phyloP scores from a whole-genome alignment of 1,140 invertebrate species.

The Aradophagus sp. region DNA sequence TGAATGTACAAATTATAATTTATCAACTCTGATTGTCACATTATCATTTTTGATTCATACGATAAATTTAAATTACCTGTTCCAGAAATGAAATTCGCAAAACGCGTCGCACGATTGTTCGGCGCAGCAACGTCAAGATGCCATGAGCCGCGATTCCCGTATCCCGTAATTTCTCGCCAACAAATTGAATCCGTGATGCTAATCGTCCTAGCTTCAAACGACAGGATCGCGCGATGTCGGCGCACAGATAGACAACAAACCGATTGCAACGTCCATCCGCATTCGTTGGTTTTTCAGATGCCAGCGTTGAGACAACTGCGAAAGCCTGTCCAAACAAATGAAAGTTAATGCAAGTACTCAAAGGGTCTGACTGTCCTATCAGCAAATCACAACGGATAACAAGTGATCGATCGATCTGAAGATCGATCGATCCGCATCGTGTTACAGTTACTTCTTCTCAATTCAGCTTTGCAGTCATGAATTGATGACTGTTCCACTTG shows the following conservation, averaged over 20 bases:
- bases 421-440: slow-evolving; percentile 28
- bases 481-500: slow-evolving; percentile 7
- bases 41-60: too few relatives aligned
- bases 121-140: too few relatives aligned
- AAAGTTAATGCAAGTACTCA: slow-evolving; percentile 60
- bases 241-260: slow-evolving; percentile 56
- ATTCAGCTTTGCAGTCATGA: slow-evolving; percentile 42
- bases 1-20: too few relatives aligned
- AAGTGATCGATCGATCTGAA: slow-evolving; percentile 20
- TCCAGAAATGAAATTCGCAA: too few relatives aligned
- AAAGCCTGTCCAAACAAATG: slow-evolving; percentile 61
- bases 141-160: slow-evolving; percentile 3
- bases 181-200: slow-evolving; percentile 54
- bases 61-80: too few relatives aligned
- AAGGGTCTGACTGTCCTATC: slow-evolving; percentile 14
- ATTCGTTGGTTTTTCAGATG: slow-evolving; percentile 46
- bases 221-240: slow-evolving; percentile 39
- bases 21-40: too few relatives aligned
- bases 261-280: slow-evolving; percentile 21
- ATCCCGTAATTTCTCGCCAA: slow-evolving; percentile 15
- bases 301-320: slow-evolving; percentile 51
- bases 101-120: too few relatives aligned
- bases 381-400: slow-evolving; percentile 30
- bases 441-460: slow-evolving; percentile 41
- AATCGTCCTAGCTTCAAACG: slow-evolving; percentile 52